Conservation (phyloP, 2,888 invertebrate genomes). For the Tinea semifulvella region DNA sequence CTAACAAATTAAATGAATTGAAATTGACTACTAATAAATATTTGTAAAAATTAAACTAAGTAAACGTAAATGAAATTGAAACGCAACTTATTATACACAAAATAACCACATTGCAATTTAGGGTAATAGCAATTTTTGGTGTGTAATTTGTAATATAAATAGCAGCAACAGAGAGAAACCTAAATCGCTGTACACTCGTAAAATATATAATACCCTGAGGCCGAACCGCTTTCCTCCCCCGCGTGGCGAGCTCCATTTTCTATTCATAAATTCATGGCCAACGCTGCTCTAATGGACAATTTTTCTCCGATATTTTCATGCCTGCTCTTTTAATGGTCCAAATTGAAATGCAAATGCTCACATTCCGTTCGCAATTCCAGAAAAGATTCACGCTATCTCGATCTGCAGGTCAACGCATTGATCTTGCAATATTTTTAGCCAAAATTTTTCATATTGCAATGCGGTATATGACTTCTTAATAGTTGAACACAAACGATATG, state of each 20-base stretch:
- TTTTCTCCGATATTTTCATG: constrained; percentile 32
- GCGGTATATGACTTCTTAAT: no score
- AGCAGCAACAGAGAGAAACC: constrained; percentile 4
- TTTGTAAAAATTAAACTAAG: no score
- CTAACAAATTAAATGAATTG: no score
- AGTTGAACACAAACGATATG: no score
- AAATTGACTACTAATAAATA: no score
- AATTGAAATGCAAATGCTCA: constrained; percentile 34
- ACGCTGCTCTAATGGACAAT: constrained; percentile 27
- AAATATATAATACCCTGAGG: constrained; percentile 13
- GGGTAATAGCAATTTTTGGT: no score
- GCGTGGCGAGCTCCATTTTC: constrained; percentile 25
- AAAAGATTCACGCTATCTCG: constrained; percentile 14
- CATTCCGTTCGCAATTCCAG: constrained; percentile 19
- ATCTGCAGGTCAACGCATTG: no score
- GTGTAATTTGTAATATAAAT: constrained; percentile 2
- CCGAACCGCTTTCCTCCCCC: constrained; percentile 10
- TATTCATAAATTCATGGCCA: constrained; percentile 38
- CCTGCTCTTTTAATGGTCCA: constrained; percentile 28
- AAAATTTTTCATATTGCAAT: no score
- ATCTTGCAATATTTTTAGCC: no score
- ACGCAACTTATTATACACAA: no score
- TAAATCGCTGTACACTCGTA: constrained; percentile 11
- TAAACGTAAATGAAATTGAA: no score
- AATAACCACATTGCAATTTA: no score